These are phyloP conservation scores for Sebastes matsubarae DNA, from an alignment of 2,797 vertebrate genomes.

Conservation along the genomic window DNA sequence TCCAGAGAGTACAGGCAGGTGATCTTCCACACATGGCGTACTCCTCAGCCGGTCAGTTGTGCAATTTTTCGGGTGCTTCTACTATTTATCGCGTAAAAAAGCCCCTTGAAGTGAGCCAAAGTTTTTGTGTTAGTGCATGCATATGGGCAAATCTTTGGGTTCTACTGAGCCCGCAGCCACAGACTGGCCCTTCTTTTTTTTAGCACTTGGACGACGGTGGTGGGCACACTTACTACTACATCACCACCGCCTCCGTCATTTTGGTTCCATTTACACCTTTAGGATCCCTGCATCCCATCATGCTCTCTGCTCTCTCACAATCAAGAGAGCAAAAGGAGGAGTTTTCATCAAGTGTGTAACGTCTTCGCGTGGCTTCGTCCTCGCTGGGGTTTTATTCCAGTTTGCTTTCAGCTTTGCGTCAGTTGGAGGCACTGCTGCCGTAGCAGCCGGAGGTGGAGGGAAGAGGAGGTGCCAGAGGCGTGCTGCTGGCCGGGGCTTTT, in stretches of 20 bases:
- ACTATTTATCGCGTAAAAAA: constrained; percentile 39
- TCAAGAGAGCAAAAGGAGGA: constrained; percentile 21
- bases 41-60: constrained; percentile 53
- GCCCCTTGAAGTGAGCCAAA: constrained; percentile 47
- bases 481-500: constrained; percentile 88
- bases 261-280: constrained; percentile 54
- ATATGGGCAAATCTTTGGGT: constrained; percentile 73
- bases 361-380: constrained; percentile 36
- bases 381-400: constrained; percentile 8
- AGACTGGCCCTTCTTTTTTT: constrained; percentile 49
- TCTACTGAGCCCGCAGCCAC: constrained; percentile 64
- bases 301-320: constrained; percentile 24
- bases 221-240: constrained; percentile 25
- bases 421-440: constrained; percentile 94
- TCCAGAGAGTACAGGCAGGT: constrained; percentile 41
- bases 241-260: constrained; percentile 20
- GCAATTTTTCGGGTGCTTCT: constrained; percentile 63
- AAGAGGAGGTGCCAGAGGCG: constrained; percentile 82
- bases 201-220: constrained; percentile 38
- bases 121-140: constrained; percentile 70
- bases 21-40: constrained; percentile 33
- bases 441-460: constrained; percentile 92
- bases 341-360: constrained; percentile 34
- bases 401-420: constrained; percentile 26
- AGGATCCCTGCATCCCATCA: constrained; percentile 23